Conservation (phyloP, 2,888 invertebrate genomes). For the Orthosia cruda region DNA sequence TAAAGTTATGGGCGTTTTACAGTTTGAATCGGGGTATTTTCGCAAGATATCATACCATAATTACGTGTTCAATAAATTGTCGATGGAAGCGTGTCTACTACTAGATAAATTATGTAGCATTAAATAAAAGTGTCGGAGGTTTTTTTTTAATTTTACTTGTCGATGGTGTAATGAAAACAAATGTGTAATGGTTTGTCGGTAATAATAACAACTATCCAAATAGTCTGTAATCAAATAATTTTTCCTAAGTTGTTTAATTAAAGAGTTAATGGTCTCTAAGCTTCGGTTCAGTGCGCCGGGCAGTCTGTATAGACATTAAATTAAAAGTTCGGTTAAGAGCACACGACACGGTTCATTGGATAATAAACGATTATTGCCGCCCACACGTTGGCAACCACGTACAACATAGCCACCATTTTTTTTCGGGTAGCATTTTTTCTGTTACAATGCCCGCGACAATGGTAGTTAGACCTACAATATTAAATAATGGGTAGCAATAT, state of each 20-base stretch:
- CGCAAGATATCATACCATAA: too few relatives aligned
- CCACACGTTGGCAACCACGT: conserved; percentile 39
- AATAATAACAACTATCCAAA: conserved; percentile 5
- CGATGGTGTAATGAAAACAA: too few relatives aligned
- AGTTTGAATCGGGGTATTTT: too few relatives aligned
- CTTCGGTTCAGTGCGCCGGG: conserved; percentile 20
- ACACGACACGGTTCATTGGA: conserved; percentile 65
- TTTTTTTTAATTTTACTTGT: too few relatives aligned
- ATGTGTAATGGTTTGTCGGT: too few relatives aligned
- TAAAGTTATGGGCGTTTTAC: too few relatives aligned
- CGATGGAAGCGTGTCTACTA: too few relatives aligned
- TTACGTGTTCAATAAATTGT: too few relatives aligned
- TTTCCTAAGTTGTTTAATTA: conserved; percentile 10
- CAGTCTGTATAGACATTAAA: conserved; percentile 55
- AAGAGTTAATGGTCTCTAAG: conserved; percentile 30
- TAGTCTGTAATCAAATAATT: not conserved
- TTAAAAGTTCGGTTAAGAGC: conserved; percentile 64
- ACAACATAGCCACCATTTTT: conserved; percentile 26
- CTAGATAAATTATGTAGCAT: too few relatives aligned
- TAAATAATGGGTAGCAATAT: conserved; percentile 5
- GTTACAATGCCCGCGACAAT: conserved; percentile 12
- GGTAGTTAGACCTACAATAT: conserved; percentile 18
- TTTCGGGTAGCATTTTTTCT: conserved; percentile 4
- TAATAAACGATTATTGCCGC: conserved; percentile 65
- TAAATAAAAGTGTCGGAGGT: too few relatives aligned